phyloP scores from a whole-genome alignment of 2,113 vertebrate species.

The Dromas ardeola region DNA sequence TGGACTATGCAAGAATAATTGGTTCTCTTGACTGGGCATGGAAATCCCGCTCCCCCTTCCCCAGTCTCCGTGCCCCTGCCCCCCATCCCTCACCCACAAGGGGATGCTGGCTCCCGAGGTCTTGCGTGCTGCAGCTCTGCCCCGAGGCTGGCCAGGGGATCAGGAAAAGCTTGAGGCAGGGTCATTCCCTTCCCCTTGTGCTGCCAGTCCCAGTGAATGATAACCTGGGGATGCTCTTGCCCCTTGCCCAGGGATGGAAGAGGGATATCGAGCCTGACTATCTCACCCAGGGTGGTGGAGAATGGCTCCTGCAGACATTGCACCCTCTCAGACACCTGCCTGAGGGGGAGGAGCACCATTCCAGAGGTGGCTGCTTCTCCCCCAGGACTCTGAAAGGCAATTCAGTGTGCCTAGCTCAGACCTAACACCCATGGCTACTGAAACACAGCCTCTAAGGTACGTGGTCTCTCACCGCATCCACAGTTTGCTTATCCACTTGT shows the following conservation, averaged over 20 bases:
- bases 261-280: fast-evolving
- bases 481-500: background rate
- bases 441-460: background rate
- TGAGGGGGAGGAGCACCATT: background rate
- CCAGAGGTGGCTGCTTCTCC: background rate
- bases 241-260: background rate
- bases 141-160: fast-evolving
- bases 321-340: background rate
- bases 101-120: background rate
- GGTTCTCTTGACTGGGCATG: background rate
- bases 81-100: background rate
- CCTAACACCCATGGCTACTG: fast-evolving
- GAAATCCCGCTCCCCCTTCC: background rate
- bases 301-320: fast-evolving
- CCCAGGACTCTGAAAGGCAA: background rate
- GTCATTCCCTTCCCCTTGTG: background rate
- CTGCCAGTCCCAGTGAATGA: background rate
- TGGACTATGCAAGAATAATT: constrained; percentile 6
- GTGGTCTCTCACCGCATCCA: background rate
- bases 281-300: background rate
- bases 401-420: background rate
- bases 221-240: background rate
- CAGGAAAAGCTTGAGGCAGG: fast-evolving
- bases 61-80: background rate
- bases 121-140: background rate